A percentile compares a stretch with the other conserved stretches of the same genome.
These are phyloP conservation scores for Cyprinodon tularosa DNA, from an alignment of 2,113 vertebrate genomes.

Conservation along the genomic window DNA sequence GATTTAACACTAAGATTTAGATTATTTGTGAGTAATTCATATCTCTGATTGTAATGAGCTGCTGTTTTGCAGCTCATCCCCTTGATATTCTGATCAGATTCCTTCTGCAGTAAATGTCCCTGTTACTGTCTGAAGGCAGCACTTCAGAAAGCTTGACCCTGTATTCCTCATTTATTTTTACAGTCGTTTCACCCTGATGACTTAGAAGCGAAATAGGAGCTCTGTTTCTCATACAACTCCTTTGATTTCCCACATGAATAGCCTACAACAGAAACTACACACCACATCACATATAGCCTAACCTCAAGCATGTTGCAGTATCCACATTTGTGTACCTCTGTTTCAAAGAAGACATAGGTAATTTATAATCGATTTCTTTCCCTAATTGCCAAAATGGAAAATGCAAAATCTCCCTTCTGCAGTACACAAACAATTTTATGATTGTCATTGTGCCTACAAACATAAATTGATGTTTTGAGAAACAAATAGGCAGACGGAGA, in stretches of 20 bases:
- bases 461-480: slow-evolving; percentile 34
- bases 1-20: slow-evolving; percentile 35
- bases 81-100: slow-evolving; percentile 57
- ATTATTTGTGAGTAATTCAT: slow-evolving; percentile 43
- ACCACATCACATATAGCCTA: background rate
- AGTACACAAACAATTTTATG: slow-evolving; percentile 4
- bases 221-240: slow-evolving; percentile 43
- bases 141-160: slow-evolving; percentile 22
- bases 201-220: slow-evolving; percentile 16
- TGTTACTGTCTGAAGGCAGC: slow-evolving; percentile 29
- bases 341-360: background rate
- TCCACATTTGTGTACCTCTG: background rate
- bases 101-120: slow-evolving; percentile 22
- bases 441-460: slow-evolving; percentile 19
- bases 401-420: background rate
- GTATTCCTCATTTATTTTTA: slow-evolving; percentile 21
- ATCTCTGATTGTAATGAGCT: slow-evolving; percentile 54
- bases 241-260: slow-evolving; percentile 14
- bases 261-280: slow-evolving; percentile 2
- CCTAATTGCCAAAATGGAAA: background rate
- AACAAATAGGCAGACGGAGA: slow-evolving; percentile 26
- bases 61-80: slow-evolving; percentile 20
- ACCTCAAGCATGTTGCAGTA: background rate
- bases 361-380: background rate
- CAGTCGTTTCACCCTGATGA: slow-evolving; percentile 27